These are phyloP conservation scores for Halichoerus grypus DNA, from an alignment of 2,113 vertebrate species.

Conservation along the genomic window DNA sequence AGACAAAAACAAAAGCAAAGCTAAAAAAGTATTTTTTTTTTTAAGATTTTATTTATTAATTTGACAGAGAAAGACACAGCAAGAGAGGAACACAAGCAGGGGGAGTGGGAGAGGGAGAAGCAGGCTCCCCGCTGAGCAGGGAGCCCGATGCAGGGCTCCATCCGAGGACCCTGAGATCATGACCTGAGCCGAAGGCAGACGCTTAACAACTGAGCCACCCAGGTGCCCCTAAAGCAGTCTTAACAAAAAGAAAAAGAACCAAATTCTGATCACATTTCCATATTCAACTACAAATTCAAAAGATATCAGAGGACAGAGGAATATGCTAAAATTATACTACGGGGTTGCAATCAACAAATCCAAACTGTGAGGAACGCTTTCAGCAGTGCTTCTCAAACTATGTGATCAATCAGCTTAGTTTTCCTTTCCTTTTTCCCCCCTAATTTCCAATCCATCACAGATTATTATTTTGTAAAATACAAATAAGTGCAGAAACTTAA, in stretches of 20 bases:
- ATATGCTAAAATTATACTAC: neutral
- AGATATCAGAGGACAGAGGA: neutral
- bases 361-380: neutral
- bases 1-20: neutral
- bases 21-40: neutral
- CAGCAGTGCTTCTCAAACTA: conserved; percentile 12
- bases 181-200: no score
- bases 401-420: neutral
- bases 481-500: neutral
- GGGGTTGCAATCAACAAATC: neutral
- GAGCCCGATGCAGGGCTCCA: no score
- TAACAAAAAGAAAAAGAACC: neutral
- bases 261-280: neutral
- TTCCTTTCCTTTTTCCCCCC: neutral
- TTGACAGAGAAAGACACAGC: no score
- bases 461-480: neutral
- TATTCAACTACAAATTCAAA: neutral
- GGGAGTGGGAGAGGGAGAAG: no score
- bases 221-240: neutral
- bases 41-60: no score
- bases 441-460: neutral
- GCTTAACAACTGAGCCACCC: no score
- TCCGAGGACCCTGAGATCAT: no score
- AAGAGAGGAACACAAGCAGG: no score
- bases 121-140: no score